Evolutionary conservation across 2,888 invertebrate species (phyloP), one percentile per base, ranked within the genome.

Genomic region (Arge pagana): DNA sequence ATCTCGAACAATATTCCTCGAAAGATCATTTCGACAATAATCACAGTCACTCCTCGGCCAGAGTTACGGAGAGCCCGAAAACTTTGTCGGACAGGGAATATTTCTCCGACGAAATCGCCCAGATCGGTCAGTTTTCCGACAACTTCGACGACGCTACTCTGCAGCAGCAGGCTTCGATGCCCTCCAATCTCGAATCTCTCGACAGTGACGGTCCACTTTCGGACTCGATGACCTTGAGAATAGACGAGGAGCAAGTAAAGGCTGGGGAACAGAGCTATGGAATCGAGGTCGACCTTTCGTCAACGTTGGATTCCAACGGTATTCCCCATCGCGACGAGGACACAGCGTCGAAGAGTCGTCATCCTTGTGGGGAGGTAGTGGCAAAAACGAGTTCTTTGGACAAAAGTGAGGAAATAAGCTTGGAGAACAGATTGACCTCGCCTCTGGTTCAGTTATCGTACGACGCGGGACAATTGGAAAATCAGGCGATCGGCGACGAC

Each of bases 91-190:
- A 63, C 11, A 53, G 39, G 15, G 35, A 13, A 15, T 28, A n/a
- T n/a, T n/a, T 11, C 1, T 54, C 33, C 26, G 11, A 42, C 37
- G 4, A 59, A 43, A 2, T 53, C 19, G 5, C 52, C 36, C 60
- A 61, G 40, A 37, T 50, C 4, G 62, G 57, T n/a, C 65, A 65
- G 36, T 65, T 66, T 26, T 64, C 61, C 11, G 65, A 67, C n/a
- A 62, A 67, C 36, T 67, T 64, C 23, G 53, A 48, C 5, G 51
- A 51, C 13, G n/a, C n/a, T n/a, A 50, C 23, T 28, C 13, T 43
- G 6, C 23, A 45, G 13, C 39, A 30, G 35, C 10, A 6, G 8
- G 45, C 10, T 2, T 4, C 11, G 18, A 35, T 2, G n/a, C n/a
- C n/a, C n/a, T n/a, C n/a, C n/a, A n/a, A n/a, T n/a, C n/a, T n/a